Percentiles rank a stretch among this genome's conserved stretches.
Evolutionary conservation across 2,113 vertebrate genomes (phyloP).

Genomic region (Barnardius zonarius): DNA sequence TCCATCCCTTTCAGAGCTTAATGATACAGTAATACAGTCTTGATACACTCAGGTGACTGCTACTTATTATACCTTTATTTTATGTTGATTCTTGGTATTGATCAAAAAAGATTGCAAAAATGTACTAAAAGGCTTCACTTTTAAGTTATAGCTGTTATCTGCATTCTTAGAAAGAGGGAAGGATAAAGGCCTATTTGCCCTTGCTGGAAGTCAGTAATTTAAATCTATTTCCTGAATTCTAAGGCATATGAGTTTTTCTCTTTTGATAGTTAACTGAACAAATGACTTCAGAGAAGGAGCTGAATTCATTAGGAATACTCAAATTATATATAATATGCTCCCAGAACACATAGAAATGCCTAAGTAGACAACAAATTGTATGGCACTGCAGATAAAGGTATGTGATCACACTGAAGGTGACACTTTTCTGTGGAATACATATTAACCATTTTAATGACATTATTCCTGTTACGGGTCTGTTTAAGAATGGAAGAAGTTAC

Average conservation of each 20-base stretch:
- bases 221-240: constrained; percentile 13
- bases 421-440: not conserved
- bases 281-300: not conserved
- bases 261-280: constrained; percentile 1
- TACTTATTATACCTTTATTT: not conserved
- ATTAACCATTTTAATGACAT: not conserved
- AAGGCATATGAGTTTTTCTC: not conserved
- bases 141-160: not conserved
- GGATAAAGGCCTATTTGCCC: not conserved
- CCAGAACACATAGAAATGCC: not conserved
- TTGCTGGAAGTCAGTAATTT: constrained; percentile 5
- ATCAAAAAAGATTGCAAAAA: not conserved
- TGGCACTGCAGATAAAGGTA: not conserved
- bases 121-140: not conserved
- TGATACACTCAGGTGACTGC: not conserved
- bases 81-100: not conserved
- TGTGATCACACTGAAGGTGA: not conserved
- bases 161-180: not conserved
- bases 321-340: not conserved
- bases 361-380: constrained; percentile 1
- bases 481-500: not conserved
- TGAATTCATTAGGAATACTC: constrained; percentile 1
- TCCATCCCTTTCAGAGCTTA: not conserved
- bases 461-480: not conserved
- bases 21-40: not conserved